Base-by-base conservation (phyloP, 1,140 invertebrate species). In the Piezodorus guildinii region DNA sequence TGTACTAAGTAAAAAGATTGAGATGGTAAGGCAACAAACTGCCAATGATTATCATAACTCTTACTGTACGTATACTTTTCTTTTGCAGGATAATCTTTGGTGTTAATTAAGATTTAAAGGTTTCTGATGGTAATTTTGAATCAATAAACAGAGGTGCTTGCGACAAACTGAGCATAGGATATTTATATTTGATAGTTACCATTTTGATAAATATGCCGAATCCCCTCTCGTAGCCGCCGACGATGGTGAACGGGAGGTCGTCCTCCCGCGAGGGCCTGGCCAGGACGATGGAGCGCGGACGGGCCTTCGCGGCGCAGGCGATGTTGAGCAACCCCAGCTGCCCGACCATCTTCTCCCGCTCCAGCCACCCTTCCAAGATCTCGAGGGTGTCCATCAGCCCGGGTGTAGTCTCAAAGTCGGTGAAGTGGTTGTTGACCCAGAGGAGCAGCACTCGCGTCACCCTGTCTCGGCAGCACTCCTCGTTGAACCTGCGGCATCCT, bases 401-500 rank as follows among this genome's bases (percentile, higher is more conserved):
- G 30, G 91, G 86, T 78, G 96, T 90, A 8, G 86, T 94, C 77
- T 99, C 96, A 77, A 99, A 99, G 74, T 99, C 96, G 25, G 94
- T 97, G 72, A 98, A 99, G 78, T 99, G 96, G 76, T 98, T 98
- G 74, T 98, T 98, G 0, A 98, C 95, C 96, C 96, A 99, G 0
- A 98, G 77, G 2, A 98, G 77, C 0, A 99, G 90, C 0, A 99
- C 94, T 63, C 95, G 78, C 0, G 95, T 96, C 0, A 98, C 94
- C 72, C 92, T 80, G 74, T 97, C 93, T 60, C 93, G 78, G 6
- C 90, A 82, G 3, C 84, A 75, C 73, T 95, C 89, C 45, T 84
- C 81, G 46, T 84, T 81, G 72, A 93, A 93, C 74, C 74, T 75
- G 60, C 3, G n/a, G n/a, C n/a, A n/a, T n/a, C n/a, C n/a, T n/a